phyloP scores from a whole-genome alignment of 2,888 invertebrate species.

The Junonia oenone region DNA sequence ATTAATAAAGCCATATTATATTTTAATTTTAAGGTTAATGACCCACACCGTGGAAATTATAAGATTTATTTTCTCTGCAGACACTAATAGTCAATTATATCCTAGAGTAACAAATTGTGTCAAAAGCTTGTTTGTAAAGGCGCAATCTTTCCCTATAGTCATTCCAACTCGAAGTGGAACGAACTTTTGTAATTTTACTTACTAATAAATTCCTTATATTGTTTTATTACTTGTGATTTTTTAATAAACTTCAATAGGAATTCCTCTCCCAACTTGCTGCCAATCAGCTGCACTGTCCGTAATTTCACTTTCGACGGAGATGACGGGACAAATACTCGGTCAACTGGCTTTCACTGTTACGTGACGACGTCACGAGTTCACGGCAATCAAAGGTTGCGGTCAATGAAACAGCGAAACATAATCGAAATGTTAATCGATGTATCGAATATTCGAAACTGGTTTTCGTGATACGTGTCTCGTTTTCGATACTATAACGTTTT shows the following conservation, averaged over 20 bases:
- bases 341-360: slow-evolving; percentile 24
- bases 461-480: background rate
- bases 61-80: too few relatives aligned
- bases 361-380: slow-evolving; percentile 27
- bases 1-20: too few relatives aligned
- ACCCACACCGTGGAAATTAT: too few relatives aligned
- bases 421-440: background rate
- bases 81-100: too few relatives aligned
- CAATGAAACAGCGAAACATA: slow-evolving; percentile 20
- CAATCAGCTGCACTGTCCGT: background rate
- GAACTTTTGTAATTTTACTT: too few relatives aligned
- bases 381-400: slow-evolving; percentile 26
- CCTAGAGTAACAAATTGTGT: too few relatives aligned
- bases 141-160: too few relatives aligned
- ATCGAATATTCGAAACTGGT: background rate
- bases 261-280: background rate
- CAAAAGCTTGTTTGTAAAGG: too few relatives aligned
- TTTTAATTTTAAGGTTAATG: too few relatives aligned
- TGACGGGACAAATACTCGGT: slow-evolving; percentile 22
- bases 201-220: too few relatives aligned
- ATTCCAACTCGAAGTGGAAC: too few relatives aligned
- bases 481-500: background rate
- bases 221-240: too few relatives aligned
- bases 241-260: background rate
- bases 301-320: slow-evolving; percentile 23